Base-by-base conservation (phyloP, 2,797 vertebrate species). In the Clarias fuscus region DNA sequence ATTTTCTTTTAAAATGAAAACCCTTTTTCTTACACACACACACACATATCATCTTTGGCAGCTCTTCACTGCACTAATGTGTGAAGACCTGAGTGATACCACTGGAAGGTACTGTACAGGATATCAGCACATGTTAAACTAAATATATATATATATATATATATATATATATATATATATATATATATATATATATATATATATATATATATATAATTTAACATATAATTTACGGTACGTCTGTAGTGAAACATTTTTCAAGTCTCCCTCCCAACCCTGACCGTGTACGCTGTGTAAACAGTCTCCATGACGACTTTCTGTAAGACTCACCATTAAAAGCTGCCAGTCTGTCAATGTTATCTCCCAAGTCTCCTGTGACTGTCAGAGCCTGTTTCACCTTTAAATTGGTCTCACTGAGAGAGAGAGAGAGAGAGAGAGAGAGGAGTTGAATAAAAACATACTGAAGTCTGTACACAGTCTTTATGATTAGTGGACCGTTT, bases 301-400 rank as follows among this genome's bases (percentile, higher is more conserved):
- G n/a, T 6, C 30, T 78, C 56, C 76, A 77, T 61, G 27, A 13
- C 17, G 18, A 10, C 77, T 37, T 43, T 56, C 7, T 72, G 15
- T 77, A 58, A 59, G 18, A 92, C 93, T 94, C 90, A 99, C 98
- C 98, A 2, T 94, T 93, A 87, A 99, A 99, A 17, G 87, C 78
- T 7, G 96, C 95, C 70, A 99, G 94, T 6, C 85, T 91, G 1
- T 95, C 91, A n/a, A 96, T 94, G 86, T 91, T 84, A 88, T 96
- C 95, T 68, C 96, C 97, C 91, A 99, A 85, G 3, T 96, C 95
- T 58, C 96, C 96, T 5, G 98, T 99, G 61, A 96, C 87, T 0
- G 96, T 96, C 91, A 98, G 89, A 6, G 97, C 95, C 93, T 99
- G 98, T 84, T 97, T 98, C 91, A 99, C 98, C 91, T 99, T 99